Conservation (phyloP, 2,888 invertebrate species). For the Dynastes tityus region DNA sequence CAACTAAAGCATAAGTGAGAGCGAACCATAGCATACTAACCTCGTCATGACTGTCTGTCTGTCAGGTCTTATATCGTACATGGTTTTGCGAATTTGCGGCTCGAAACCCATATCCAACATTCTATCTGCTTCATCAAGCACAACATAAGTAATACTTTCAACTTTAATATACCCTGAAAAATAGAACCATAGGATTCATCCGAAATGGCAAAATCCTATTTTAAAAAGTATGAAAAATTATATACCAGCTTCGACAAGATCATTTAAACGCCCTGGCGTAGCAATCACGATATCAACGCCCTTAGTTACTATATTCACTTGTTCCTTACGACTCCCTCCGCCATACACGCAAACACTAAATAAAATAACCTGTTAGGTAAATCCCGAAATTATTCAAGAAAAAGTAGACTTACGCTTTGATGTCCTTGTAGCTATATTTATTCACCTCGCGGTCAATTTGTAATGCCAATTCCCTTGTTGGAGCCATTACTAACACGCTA, state of each 20-base stretch:
- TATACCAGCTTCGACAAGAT: conserved; percentile 80
- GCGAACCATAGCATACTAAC: conserved; percentile 62
- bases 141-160: conserved; percentile 87
- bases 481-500: conserved; percentile 90
- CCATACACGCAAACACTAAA: conserved; percentile 91
- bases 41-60: conserved; percentile 97
- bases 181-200: background rate
- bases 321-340: conserved; percentile 86
- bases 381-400: no score
- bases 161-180: conserved; percentile 78
- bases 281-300: conserved; percentile 97
- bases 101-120: conserved; percentile 93
- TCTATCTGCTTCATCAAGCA: conserved; percentile 93
- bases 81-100: conserved; percentile 88
- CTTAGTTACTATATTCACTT: conserved; percentile 80
- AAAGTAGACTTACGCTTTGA: conserved; percentile 79
- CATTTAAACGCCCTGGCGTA: conserved; percentile 94
- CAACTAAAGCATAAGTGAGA: background rate
- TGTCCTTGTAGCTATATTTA: conserved; percentile 91
- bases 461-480: conserved; percentile 92
- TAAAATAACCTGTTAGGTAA: no score
- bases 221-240: background rate
- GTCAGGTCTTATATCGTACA: conserved; percentile 88
- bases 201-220: no score
- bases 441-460: conserved; percentile 94